These are phyloP conservation scores for Cebus imitator DNA, from an alignment of 2,113 vertebrate genomes.

Conservation along the genomic window DNA sequence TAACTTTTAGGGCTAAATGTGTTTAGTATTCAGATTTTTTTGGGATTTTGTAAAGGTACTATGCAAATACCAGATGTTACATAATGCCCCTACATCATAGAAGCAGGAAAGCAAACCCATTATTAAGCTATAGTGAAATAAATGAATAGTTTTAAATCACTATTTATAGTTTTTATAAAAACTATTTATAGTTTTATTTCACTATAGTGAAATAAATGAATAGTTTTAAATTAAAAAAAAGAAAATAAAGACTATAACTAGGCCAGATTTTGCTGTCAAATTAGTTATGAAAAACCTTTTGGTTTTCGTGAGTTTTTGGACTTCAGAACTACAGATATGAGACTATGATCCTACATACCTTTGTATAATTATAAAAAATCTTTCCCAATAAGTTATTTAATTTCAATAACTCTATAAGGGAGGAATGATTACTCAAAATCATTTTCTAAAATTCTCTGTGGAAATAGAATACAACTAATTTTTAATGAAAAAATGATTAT, in stretches of 20 bases:
- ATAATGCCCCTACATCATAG: background rate
- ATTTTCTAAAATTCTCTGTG: background rate
- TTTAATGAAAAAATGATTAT: conserved; percentile 38
- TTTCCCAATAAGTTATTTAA: background rate
- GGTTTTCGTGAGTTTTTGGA: background rate
- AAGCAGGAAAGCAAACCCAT: conserved; percentile 5
- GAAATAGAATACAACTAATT: conserved; percentile 33
- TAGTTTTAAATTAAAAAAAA: background rate
- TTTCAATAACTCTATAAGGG: conserved; percentile 8
- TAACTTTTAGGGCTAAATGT: conserved; percentile 8
- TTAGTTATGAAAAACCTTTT: background rate
- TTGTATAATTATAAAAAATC: conserved; percentile 17
- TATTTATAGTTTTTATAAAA: too few species aligned
- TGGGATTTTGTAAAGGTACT: conserved; percentile 15
- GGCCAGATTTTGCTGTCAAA: conserved; percentile 15
- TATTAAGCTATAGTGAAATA: conserved; percentile 17
- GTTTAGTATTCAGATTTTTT: conserved; percentile 19
- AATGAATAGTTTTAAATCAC: background rate
- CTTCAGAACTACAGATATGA: background rate
- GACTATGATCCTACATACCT: background rate
- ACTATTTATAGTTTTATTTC: too few species aligned
- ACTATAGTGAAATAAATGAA: conserved; percentile 5
- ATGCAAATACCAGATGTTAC: background rate
- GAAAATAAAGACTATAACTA: background rate
- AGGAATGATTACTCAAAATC: background rate